phyloP scores from a whole-genome alignment of 2,113 vertebrate genomes.

The Alethe castanea region DNA sequence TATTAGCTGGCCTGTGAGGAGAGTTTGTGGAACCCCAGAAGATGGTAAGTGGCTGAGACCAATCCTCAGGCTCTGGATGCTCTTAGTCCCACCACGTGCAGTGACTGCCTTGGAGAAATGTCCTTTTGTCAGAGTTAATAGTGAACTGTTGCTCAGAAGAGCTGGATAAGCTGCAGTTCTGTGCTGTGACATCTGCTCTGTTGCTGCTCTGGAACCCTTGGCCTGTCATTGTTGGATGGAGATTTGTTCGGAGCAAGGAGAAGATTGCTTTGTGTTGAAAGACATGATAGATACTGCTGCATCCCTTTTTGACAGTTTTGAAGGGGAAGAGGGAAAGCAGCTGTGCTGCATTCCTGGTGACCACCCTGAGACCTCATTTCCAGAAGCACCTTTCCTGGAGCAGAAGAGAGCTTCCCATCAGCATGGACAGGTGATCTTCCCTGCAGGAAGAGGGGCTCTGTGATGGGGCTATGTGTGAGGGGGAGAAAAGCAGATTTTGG shows the following conservation, averaged over 20 bases:
- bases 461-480: rapidly evolving
- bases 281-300: neutral
- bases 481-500: neutral
- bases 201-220: neutral
- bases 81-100: neutral
- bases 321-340: neutral
- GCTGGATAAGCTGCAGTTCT: neutral
- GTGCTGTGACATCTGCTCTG: neutral
- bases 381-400: neutral
- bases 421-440: neutral
- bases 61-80: neutral
- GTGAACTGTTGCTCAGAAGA: neutral
- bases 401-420: neutral
- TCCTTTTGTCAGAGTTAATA: neutral
- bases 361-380: neutral
- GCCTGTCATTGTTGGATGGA: neutral
- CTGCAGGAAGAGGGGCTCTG: neutral
- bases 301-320: neutral
- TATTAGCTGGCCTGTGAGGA: neutral
- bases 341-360: neutral
- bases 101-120: neutral
- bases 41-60: neutral
- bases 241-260: neutral
- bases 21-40: neutral
- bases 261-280: neutral